Percentiles rank a stretch among this genome's conserved stretches.
These are phyloP conservation scores for Diaperis boleti DNA, from an alignment of 2,888 invertebrate species.

Conservation along the genomic window DNA sequence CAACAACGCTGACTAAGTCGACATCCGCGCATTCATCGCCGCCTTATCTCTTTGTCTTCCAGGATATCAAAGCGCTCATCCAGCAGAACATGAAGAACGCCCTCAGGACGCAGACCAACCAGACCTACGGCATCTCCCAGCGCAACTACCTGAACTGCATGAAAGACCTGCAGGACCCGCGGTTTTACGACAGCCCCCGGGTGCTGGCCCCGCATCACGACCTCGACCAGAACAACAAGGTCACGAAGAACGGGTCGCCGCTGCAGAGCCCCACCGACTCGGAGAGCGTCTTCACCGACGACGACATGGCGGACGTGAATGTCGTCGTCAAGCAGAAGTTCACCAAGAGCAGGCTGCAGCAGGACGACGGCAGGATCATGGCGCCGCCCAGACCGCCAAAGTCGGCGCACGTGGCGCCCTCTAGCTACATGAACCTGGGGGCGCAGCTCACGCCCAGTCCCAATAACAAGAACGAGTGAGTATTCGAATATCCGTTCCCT, in stretches of 20 bases:
- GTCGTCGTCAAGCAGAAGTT: slow-evolving; percentile 71
- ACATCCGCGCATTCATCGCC: neutral
- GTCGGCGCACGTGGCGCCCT: slow-evolving; percentile 64
- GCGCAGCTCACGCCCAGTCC: slow-evolving; percentile 2
- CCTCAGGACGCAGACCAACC: slow-evolving; percentile 54
- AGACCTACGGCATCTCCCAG: slow-evolving; percentile 53
- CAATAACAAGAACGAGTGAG: slow-evolving; percentile 35
- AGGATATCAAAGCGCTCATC: slow-evolving; percentile 59
- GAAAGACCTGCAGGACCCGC: slow-evolving; percentile 67
- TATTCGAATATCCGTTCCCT: neutral
- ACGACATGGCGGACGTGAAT: slow-evolving; percentile 74
- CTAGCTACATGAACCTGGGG: slow-evolving; percentile 40
- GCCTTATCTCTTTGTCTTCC: slow-evolving; percentile 27
- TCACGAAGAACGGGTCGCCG: slow-evolving; percentile 63
- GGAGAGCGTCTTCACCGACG: slow-evolving; percentile 77
- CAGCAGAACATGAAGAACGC: slow-evolving; percentile 59
- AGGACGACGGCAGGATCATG: slow-evolving; percentile 48
- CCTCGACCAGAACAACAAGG: slow-evolving; percentile 49
- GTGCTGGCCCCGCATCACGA: slow-evolving; percentile 50
- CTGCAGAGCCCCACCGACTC: slow-evolving; percentile 75
- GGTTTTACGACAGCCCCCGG: slow-evolving; percentile 69
- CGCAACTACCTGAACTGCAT: slow-evolving; percentile 61
- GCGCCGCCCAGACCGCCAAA: slow-evolving; percentile 84
- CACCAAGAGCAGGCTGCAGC: slow-evolving; percentile 66
- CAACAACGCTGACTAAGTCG: neutral